Conservation (phyloP, 2,113 vertebrate species). For the Notiomystis cincta region DNA sequence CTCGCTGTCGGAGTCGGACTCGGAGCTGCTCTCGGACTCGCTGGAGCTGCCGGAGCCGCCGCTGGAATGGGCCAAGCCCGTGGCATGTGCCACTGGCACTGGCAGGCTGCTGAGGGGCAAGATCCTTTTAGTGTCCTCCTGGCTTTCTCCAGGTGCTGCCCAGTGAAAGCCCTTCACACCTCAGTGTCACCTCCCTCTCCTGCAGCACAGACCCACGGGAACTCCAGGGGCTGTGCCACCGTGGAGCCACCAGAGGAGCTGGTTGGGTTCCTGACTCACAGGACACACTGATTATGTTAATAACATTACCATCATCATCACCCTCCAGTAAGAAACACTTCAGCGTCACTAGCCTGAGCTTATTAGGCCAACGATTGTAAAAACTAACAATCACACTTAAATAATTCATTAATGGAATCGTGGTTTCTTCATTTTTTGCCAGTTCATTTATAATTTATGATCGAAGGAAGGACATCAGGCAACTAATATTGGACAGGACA, state of each 20-base stretch:
- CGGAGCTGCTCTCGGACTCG: slow-evolving; percentile 93
- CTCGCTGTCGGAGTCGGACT: slow-evolving; percentile 91
- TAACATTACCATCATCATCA: not conserved
- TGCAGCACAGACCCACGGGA: rapidly evolving
- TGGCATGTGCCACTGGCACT: slow-evolving; percentile 27
- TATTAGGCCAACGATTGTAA: slow-evolving; percentile 10
- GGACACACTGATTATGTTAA: not conserved
- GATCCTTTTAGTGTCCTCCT: not conserved
- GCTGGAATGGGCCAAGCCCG: slow-evolving; percentile 68
- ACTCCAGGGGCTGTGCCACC: not conserved
- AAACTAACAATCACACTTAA: slow-evolving; percentile 55
- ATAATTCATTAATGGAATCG: slow-evolving; percentile 53
- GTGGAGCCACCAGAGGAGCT: rapidly evolving
- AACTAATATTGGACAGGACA: slow-evolving; percentile 44
- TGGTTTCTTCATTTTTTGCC: slow-evolving; percentile 5
- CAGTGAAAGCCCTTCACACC: rapidly evolving
- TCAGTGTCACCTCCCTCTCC: not conserved
- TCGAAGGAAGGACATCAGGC: slow-evolving; percentile 52
- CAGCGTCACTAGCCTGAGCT: not conserved
- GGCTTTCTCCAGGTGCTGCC: not conserved
- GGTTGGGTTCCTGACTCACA: not conserved
- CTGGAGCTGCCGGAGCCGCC: slow-evolving; percentile 89
- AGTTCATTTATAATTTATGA: slow-evolving; percentile 61
- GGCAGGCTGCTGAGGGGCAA: slow-evolving; percentile 68
- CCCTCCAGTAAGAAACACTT: not conserved